Evolutionary conservation across 1,140 invertebrate species (phyloP), one percentile per base, ranked within the genome.

Genomic region (Nebria ingens): DNA sequence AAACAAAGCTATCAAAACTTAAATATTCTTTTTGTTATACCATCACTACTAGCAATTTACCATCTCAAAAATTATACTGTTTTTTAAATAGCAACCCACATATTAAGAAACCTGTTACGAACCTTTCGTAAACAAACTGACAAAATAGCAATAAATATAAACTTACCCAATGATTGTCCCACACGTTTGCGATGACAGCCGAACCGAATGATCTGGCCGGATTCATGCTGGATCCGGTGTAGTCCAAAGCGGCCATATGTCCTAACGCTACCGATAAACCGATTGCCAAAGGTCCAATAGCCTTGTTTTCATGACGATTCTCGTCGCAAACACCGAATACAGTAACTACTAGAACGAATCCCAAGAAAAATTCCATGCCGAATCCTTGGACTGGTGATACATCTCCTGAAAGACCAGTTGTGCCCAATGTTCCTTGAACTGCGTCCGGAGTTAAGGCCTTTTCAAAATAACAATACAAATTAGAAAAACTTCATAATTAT

Each of bases 221-320:
- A 74, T 95, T 95, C 89, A 95, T 93, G 58, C 87, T 86, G 17
- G 89, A 79, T 42, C 90, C 89, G 2, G 91, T 93, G 69, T 85
- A 88, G 58, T 82, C 79, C 54, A 94, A 87, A 15, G 87, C 89
- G 56, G 86, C 84, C 53, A 97, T 74, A 71, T 96, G 93, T 29
- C 91, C 89, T 58, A 93, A 74, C 0, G 87, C 86, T 20, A 98
- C 86, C 0, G 89, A 78, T 45, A 97, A 77, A 1, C 93, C 94
- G 65, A 97, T 96, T 54, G 91, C 86, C 6, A 97, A 75, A 0
- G 93, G 89, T 0, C 87, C 90, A 1, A 89, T 85, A 19, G 84
- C 82, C 60, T 86, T 87, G 45, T 87, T 79, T 65, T 93, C 87
- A 1, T 73, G 74, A 58, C 84, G 76, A 59, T 84, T 79, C 25